Percentiles rank a stretch among this genome's conserved stretches.
Conservation (phyloP, 2,113 vertebrate genomes). For the Morone saxatilis region DNA sequence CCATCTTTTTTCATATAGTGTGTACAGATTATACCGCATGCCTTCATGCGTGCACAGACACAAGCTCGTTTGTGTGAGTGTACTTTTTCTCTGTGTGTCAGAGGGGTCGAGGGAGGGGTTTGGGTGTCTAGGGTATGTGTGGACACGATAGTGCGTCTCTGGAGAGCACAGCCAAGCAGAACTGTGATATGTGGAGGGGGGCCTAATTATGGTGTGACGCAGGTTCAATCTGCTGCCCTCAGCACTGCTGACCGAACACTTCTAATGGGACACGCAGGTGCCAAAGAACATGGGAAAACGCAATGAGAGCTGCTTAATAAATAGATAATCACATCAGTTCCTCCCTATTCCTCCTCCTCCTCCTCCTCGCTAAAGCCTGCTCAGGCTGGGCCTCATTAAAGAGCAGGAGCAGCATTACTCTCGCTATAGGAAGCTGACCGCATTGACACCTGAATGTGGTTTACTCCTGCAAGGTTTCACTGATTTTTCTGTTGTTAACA, state of each 20-base stretch:
- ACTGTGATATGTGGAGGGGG: constrained; percentile 54
- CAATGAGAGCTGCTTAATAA: constrained; percentile 60
- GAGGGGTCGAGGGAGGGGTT: constrained; percentile 20
- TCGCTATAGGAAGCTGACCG: constrained; percentile 49
- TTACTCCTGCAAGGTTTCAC: constrained; percentile 27
- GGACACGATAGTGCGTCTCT: constrained; percentile 69
- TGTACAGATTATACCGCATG: neutral
- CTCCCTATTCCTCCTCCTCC: neutral
- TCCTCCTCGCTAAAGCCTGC: constrained; percentile 36
- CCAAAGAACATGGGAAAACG: constrained; percentile 59
- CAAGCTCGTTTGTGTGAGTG: constrained; percentile 12
- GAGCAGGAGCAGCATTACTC: constrained; percentile 38
- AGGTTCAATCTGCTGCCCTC: constrained; percentile 73
- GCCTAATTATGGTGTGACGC: constrained; percentile 71
- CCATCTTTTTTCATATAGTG: neutral
- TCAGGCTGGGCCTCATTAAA: constrained; percentile 59
- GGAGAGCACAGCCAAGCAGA: constrained; percentile 78
- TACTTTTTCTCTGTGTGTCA: constrained; percentile 32
- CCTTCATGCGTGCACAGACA: neutral
- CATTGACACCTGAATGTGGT: constrained; percentile 40
- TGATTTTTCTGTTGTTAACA: constrained; percentile 31
- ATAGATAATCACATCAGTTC: constrained; percentile 65
- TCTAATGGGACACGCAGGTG: constrained; percentile 72
- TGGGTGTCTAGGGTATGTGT: constrained; percentile 36
- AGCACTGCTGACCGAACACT: constrained; percentile 76